phyloP scores from a whole-genome alignment of 2,113 vertebrate genomes.

The Malaclemys terrapin region DNA sequence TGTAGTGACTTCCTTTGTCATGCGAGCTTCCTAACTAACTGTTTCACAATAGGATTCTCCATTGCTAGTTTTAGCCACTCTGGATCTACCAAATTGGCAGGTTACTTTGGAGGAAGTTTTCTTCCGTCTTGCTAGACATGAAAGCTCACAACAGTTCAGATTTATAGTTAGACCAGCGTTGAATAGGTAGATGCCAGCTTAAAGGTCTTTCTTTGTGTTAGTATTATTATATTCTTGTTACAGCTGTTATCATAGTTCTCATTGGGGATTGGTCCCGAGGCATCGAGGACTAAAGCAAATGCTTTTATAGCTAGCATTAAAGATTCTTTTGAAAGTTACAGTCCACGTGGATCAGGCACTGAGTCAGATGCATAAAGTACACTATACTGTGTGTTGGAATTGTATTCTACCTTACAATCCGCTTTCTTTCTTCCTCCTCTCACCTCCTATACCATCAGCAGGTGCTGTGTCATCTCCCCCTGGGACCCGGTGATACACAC shows the following conservation, averaged over 20 bases:
- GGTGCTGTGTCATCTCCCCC: neutral
- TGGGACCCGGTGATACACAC: no score
- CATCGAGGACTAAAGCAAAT: neutral
- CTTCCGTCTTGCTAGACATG: neutral
- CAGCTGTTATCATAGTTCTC: neutral
- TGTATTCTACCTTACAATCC: neutral
- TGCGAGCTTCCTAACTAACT: no score
- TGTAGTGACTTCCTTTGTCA: no score
- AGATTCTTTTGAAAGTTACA: neutral
- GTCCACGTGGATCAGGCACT: neutral
- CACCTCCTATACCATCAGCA: neutral
- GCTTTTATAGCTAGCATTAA: neutral
- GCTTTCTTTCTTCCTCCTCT: neutral
- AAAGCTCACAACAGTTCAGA: neutral
- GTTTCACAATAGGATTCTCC: no score
- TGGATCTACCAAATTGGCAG: neutral
- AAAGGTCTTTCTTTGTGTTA: neutral
- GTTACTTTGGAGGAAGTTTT: neutral
- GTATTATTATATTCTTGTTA: neutral
- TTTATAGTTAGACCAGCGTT: neutral
- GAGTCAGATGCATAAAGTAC: accelerated
- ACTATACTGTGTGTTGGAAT: neutral
- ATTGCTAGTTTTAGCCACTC: neutral
- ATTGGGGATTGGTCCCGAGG: neutral
- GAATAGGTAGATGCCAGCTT: neutral